Evolutionary conservation across 2,888 invertebrate genomes (phyloP).

Genomic region (Mythimna albipuncta): DNA sequence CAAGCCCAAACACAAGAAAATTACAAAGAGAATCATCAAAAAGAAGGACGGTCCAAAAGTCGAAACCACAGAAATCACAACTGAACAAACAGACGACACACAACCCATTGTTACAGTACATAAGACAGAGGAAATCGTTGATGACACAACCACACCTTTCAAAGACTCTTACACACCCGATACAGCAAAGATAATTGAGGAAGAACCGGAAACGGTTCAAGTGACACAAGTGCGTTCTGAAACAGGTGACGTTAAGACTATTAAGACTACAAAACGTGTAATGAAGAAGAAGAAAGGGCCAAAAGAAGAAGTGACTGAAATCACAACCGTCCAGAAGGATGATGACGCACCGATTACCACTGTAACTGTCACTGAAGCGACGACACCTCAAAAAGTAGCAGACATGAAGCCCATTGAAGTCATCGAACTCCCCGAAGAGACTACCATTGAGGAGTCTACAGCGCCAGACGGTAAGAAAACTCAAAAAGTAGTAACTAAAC

Average conservation of each 20-base stretch:
- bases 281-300: background rate
- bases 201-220: constrained; percentile 39
- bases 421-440: constrained; percentile 29
- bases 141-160: background rate
- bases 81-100: background rate
- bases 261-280: background rate
- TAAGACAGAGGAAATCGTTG: background rate
- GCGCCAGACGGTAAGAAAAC: constrained; percentile 50
- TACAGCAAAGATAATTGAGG: constrained; percentile 22
- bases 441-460: background rate
- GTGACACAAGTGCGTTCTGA: constrained; percentile 19
- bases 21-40: background rate
- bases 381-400: background rate
- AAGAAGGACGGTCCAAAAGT: background rate
- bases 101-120: background rate
- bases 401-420: background rate
- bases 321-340: background rate
- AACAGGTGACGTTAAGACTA: background rate
- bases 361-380: background rate
- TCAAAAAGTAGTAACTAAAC: constrained; percentile 61
- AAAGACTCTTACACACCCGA: constrained; percentile 13
- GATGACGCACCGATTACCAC: background rate
- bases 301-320: background rate
- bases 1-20: constrained; percentile 20
- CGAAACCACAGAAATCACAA: background rate